Evolutionary conservation across 2,888 invertebrate genomes (phyloP), one percentile per base, ranked within the genome.

Genomic region (Hirtodrosophila histrioides): DNA sequence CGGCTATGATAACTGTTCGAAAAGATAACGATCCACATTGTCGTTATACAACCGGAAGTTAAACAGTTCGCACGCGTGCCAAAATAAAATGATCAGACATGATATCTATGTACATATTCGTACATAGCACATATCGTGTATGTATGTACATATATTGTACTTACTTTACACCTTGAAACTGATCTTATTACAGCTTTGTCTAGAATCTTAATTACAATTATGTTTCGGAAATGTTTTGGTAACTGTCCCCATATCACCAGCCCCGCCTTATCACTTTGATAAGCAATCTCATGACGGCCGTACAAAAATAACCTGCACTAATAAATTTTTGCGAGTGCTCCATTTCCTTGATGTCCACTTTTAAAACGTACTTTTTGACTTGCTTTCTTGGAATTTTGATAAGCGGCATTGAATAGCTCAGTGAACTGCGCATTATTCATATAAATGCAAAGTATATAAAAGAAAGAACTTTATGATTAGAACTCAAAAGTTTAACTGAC

Each of bases 271-370:
- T 74, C 74, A 62, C 1, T n/a, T 0, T 62, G 87, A 81, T 81
- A 81, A 74, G 70, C 58, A 57, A 50, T 60, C 53, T 3, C 37
- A 10, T 9, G 10, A 8, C 3, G 33, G 11, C 27, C 40, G 41
- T 37, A 58, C 65, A 36, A 69, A 80, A 84, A 79, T 69, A 80
- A 87, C 86, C 86, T 81, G 69, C 83, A 70, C 86, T 67, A 87
- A 87, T 81, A 82, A 50, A 82, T 69, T 87, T 78, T 46, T 39
- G 78, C 64, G 41, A 70, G 70, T 56, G 65, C 78, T 56, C 44
- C 39, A 57, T 57, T 48, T 63, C 63, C 67, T 54, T 67, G 45
- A 44, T 43, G 51, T 27, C 45, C 40, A 49, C 44, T 51, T 39
- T 35, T 24, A 48, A 48, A 36, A 29, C 6, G 12, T 27, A 27